phyloP scores from a whole-genome alignment of 2,797 vertebrate genomes.

The Sparus aurata region DNA sequence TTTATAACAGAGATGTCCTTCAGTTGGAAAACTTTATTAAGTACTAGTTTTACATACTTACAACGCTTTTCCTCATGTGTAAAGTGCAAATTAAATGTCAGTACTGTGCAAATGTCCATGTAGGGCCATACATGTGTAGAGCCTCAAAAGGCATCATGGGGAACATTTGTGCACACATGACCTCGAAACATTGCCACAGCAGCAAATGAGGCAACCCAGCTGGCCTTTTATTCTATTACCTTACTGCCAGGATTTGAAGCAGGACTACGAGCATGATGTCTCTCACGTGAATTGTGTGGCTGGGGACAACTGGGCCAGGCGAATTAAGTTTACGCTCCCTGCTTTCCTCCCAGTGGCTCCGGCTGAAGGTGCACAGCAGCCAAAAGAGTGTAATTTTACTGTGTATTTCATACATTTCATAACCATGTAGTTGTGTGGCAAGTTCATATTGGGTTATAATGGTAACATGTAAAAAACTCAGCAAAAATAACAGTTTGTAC shows the following conservation, averaged over 20 bases:
- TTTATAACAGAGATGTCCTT: background rate
- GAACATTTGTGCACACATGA: background rate
- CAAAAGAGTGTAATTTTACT: background rate
- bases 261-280: background rate
- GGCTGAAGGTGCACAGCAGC: background rate
- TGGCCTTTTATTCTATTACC: background rate
- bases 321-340: background rate
- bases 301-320: background rate
- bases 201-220: background rate
- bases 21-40: background rate
- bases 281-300: background rate
- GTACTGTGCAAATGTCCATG: slow-evolving; percentile 18
- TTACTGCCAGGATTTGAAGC: background rate
- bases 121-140: background rate
- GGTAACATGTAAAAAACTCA: too few relatives aligned
- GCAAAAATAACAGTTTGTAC: background rate
- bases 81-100: slow-evolving; percentile 16
- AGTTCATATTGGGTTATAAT: background rate
- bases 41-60: background rate
- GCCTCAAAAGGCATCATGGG: slow-evolving; percentile 1
- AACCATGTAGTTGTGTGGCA: background rate
- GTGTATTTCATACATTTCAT: background rate
- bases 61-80: background rate
- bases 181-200: background rate
- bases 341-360: background rate